A percentile compares a stretch with the other conserved stretches of the same genome.
These are phyloP conservation scores for Ptychodera flava DNA, from an alignment of 35 echinoderm and acorn worm genomes.

Conservation along the genomic window DNA sequence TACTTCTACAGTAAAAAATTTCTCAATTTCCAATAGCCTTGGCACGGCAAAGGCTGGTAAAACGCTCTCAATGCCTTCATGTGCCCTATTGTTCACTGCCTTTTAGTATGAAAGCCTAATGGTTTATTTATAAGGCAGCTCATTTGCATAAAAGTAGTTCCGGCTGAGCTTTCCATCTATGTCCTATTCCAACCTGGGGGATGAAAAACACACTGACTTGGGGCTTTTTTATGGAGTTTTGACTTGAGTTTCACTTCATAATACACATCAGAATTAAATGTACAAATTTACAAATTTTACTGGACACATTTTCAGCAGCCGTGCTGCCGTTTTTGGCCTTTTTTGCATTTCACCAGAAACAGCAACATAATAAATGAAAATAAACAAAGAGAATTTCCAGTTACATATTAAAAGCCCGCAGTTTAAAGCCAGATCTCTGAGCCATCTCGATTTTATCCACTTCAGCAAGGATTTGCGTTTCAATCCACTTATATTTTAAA, in stretches of 20 bases:
- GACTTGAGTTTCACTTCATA: background rate
- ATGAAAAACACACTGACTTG: background rate
- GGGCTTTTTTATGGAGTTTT: background rate
- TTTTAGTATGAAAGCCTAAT: background rate
- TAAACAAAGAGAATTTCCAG: background rate
- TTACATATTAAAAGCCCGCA: background rate
- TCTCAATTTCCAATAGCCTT: background rate
- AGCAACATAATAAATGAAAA: background rate
- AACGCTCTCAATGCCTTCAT: background rate
- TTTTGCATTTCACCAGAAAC: background rate
- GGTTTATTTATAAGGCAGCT: conserved; percentile 1
- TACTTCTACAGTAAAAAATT: background rate
- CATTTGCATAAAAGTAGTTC: conserved; percentile 1
- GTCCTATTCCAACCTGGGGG: background rate
- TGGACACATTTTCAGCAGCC: background rate
- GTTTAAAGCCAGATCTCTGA: background rate
- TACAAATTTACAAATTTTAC: background rate
- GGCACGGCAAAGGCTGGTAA: background rate
- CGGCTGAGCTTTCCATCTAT: background rate
- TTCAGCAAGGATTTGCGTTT: background rate
- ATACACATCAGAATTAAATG: background rate
- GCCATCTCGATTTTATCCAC: background rate
- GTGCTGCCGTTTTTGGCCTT: background rate
- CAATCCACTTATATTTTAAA: background rate
- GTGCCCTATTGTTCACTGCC: background rate